phyloP scores from a whole-genome alignment of 2,888 invertebrate species.

The Nephrotoma flavescens region DNA sequence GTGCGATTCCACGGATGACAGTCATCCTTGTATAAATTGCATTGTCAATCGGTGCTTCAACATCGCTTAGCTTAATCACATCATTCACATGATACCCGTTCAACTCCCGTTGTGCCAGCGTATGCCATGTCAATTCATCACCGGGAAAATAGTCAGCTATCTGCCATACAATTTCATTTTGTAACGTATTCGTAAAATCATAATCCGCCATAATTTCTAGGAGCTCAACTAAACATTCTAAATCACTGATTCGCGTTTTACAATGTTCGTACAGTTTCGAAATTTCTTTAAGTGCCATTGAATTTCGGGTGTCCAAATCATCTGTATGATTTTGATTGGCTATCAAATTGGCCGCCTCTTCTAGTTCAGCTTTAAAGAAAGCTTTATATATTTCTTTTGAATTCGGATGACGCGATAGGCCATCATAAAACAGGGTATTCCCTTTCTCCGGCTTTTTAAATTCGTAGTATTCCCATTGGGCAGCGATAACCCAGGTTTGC shows the following conservation, averaged over 20 bases:
- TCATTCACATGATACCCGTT: slow-evolving; percentile 30
- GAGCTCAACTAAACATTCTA: slow-evolving; percentile 42
- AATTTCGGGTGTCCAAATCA: neutral
- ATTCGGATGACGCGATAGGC: neutral
- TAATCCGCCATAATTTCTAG: slow-evolving; percentile 41
- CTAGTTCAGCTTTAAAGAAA: neutral
- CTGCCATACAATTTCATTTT: slow-evolving; percentile 36
- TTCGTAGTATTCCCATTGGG: neutral
- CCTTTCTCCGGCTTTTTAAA: neutral
- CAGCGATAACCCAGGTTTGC: neutral
- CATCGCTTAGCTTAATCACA: slow-evolving; percentile 6
- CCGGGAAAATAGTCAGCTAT: slow-evolving; percentile 35
- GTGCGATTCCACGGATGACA: no score
- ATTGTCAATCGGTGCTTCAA: neutral
- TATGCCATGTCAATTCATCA: slow-evolving; percentile 43
- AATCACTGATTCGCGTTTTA: slow-evolving; percentile 37
- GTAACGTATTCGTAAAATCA: slow-evolving; percentile 42
- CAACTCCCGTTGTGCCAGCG: slow-evolving; percentile 41
- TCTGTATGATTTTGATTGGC: neutral
- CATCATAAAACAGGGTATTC: neutral
- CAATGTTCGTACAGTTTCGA: slow-evolving; percentile 40
- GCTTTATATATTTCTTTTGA: neutral
- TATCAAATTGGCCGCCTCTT: neutral
- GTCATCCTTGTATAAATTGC: neutral
- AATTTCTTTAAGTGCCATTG: neutral